Evolutionary conservation across 1,140 invertebrate genomes (phyloP).

Genomic region (Leptopilina boulardi): DNA sequence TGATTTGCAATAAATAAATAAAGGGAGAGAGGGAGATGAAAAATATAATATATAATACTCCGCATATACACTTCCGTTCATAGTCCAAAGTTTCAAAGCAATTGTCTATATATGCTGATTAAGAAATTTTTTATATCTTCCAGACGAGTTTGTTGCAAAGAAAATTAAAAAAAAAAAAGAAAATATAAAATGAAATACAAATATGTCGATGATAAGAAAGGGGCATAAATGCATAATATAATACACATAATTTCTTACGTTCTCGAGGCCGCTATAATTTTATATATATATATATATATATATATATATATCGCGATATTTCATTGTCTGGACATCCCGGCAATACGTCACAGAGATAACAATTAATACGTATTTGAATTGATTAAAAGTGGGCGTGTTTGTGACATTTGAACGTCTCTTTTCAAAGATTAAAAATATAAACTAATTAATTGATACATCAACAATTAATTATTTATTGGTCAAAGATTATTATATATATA

Average conservation of each 20-base stretch:
- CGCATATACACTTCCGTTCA: not conserved
- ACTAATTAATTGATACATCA: slow-evolving; percentile 4
- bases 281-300: not conserved
- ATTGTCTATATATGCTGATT: not conserved
- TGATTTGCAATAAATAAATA: not conserved
- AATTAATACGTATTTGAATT: not conserved
- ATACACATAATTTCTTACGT: slow-evolving; percentile 16
- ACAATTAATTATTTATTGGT: not conserved
- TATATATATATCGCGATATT: not conserved
- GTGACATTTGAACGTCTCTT: not conserved
- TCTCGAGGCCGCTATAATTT: not conserved
- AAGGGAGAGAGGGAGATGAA: not conserved
- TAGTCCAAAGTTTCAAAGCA: slow-evolving; percentile 1
- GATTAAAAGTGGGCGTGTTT: slow-evolving; percentile 1
- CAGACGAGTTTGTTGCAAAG: not conserved
- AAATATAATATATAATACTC: not conserved
- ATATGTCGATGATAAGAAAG: not conserved
- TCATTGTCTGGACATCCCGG: not conserved
- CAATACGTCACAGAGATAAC: not conserved
- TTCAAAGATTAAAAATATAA: not conserved
- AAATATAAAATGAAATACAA: not conserved
- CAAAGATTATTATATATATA: too few species aligned
- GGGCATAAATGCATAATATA: not conserved
- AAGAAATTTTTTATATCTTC: not conserved
- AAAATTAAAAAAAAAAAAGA: not conserved